These are phyloP conservation scores for Pseudochirops cupreus DNA, from an alignment of 2,797 vertebrate species.

Conservation along the genomic window DNA sequence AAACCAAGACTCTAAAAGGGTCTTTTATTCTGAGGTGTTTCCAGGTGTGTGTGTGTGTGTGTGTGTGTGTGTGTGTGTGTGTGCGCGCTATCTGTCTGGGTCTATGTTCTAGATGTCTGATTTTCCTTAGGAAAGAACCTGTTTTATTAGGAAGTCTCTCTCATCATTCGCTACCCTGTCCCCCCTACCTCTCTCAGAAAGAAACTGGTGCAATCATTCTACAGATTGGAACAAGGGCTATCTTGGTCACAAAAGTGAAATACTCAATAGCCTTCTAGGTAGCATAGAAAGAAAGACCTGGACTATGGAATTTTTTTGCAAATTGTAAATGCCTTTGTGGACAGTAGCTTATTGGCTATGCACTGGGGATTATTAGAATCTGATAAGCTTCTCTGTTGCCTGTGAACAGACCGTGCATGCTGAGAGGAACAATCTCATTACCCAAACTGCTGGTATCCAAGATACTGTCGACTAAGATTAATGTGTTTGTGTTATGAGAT, in stretches of 20 bases:
- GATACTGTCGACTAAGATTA: constrained; percentile 82
- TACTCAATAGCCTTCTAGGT: constrained; percentile 29
- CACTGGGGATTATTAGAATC: constrained; percentile 64
- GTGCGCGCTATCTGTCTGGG: neutral
- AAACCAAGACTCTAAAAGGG: neutral
- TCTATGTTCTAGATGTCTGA: constrained; percentile 55
- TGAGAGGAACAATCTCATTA: constrained; percentile 82
- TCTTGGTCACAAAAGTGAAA: constrained; percentile 61
- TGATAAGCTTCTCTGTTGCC: constrained; percentile 70
- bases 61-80: neutral
- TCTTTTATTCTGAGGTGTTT: neutral
- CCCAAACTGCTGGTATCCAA: constrained; percentile 80
- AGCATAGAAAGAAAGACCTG: constrained; percentile 22
- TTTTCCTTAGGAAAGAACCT: constrained; percentile 60
- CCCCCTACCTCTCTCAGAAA: neutral
- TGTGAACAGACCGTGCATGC: constrained; percentile 65
- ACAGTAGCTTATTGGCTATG: constrained; percentile 43
- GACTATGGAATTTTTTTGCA: constrained; percentile 60
- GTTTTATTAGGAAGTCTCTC: constrained; percentile 20
- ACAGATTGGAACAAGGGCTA: constrained; percentile 49
- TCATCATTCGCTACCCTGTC: neutral
- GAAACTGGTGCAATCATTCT: constrained; percentile 27
- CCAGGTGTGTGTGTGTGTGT: neutral
- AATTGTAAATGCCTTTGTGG: constrained; percentile 59
- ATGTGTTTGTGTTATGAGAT: constrained; percentile 79